These are phyloP conservation scores for Sisyra nigra DNA, from an alignment of 2,888 invertebrate genomes.

Conservation along the genomic window DNA sequence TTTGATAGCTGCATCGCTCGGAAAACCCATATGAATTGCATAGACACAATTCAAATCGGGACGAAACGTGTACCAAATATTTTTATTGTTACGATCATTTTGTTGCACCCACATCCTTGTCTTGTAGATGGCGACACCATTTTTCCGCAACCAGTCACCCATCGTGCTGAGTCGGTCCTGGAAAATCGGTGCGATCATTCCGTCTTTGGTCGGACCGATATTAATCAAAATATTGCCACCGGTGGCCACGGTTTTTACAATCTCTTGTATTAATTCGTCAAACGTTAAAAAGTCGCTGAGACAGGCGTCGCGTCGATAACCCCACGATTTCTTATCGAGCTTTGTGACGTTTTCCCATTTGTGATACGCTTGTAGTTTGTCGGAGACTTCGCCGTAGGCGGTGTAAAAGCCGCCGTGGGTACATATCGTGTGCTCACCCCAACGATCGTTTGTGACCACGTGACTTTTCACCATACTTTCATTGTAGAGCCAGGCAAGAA, in stretches of 20 bases:
- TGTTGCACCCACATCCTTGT: slow-evolving; percentile 64
- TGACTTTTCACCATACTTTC: slow-evolving; percentile 78
- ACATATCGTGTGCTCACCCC: slow-evolving; percentile 68
- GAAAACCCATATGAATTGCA: slow-evolving; percentile 28
- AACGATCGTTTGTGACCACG: slow-evolving; percentile 86
- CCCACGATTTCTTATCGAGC: slow-evolving; percentile 76
- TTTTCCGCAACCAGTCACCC: slow-evolving; percentile 64
- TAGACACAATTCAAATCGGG: slow-evolving; percentile 31
- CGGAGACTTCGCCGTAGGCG: no score
- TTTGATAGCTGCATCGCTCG: no score
- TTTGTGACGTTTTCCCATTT: slow-evolving; percentile 98
- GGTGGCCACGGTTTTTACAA: slow-evolving; percentile 69
- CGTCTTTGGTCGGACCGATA: slow-evolving; percentile 80
- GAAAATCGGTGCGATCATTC: slow-evolving; percentile 70
- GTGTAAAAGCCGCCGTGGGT: slow-evolving; percentile 82
- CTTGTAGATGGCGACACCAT: slow-evolving; percentile 76
- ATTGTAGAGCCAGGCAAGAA: slow-evolving; percentile 87
- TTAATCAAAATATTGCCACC: slow-evolving; percentile 76
- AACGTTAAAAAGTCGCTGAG: slow-evolving; percentile 49
- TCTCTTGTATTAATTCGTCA: slow-evolving; percentile 47
- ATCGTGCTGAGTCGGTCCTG: slow-evolving; percentile 66
- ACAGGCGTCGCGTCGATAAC: slow-evolving; percentile 57
- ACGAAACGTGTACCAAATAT: slow-evolving; percentile 56
- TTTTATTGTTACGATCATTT: slow-evolving; percentile 52
- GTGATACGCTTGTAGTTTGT: slow-evolving; percentile 20